A percentile compares a stretch with the other conserved stretches of the same genome.
Conservation (phyloP, 64 coral and sea anemone species). For the Dendronephthya gigantea region DNA sequence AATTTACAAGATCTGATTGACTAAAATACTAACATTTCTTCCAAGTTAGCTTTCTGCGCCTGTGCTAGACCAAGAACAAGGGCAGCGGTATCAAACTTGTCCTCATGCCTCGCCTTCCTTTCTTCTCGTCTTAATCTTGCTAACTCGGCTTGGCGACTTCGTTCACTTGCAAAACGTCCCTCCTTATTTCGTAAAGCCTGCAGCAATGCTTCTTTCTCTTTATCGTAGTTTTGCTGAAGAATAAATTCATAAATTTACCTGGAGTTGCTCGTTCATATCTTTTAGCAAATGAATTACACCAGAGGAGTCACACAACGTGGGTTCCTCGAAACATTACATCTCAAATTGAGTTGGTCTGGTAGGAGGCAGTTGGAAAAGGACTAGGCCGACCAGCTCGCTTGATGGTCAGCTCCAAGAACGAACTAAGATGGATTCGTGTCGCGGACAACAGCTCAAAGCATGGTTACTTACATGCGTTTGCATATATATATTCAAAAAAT, state of each 20-base stretch:
- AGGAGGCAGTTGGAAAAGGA: too few species aligned
- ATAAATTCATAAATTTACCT: neutral
- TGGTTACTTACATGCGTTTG: too few species aligned
- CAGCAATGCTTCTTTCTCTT: slow-evolving; percentile 85
- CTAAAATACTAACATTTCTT: slow-evolving; percentile 48
- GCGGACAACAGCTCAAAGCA: too few species aligned
- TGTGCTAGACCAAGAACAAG: slow-evolving; percentile 81
- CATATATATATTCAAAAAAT: neutral
- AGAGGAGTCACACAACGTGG: too few species aligned
- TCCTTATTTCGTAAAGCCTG: slow-evolving; percentile 55
- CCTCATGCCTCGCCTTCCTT: slow-evolving; percentile 89
- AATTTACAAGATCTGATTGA: neutral
- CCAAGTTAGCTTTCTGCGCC: slow-evolving; percentile 66
- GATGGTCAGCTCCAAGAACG: too few species aligned
- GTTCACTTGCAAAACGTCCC: slow-evolving; percentile 71
- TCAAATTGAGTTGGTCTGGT: too few species aligned
- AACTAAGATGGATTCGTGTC: too few species aligned
- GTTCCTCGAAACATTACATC: too few species aligned
- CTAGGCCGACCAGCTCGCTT: too few species aligned
- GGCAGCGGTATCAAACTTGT: slow-evolving; percentile 79
- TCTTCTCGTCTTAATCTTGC: slow-evolving; percentile 68
- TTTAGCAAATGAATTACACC: too few species aligned
- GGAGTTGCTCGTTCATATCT: too few species aligned
- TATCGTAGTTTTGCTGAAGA: slow-evolving; percentile 44
- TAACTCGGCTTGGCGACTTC: slow-evolving; percentile 77